Percentiles rank a stretch among this genome's conserved stretches.
Evolutionary conservation across 2,113 vertebrate species (phyloP).

Genomic region (Notechis scutatus): DNA sequence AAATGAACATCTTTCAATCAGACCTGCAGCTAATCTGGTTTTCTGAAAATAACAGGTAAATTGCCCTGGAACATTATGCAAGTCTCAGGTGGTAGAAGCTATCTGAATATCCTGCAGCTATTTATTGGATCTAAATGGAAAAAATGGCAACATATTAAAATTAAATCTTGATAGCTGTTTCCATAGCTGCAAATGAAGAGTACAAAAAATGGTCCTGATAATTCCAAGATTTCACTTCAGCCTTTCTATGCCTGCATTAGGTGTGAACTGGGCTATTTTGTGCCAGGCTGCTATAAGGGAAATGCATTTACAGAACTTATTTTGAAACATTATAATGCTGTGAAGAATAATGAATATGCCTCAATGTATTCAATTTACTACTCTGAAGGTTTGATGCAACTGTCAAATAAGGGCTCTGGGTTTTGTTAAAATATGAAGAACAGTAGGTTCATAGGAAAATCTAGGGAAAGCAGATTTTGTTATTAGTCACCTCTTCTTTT

Average conservation of each 20-base stretch:
- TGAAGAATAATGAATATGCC: background rate
- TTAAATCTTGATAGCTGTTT: constrained; percentile 24
- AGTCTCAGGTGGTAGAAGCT: constrained; percentile 12
- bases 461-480: background rate
- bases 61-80: constrained; percentile 29
- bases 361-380: constrained; percentile 1
- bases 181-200: constrained; percentile 19
- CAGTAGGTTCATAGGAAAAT: background rate
- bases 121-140: constrained; percentile 16
- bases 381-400: background rate
- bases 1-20: constrained; percentile 20
- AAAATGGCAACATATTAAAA: constrained; percentile 26
- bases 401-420: background rate
- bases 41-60: constrained; percentile 24
- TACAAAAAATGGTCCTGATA: constrained; percentile 9
- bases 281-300: background rate
- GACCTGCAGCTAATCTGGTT: constrained; percentile 14
- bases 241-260: background rate
- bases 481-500: background rate
- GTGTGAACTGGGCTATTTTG: background rate
- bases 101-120: constrained; percentile 27
- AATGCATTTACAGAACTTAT: background rate
- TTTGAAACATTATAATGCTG: background rate
- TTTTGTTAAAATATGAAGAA: background rate
- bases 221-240: constrained; percentile 15